phyloP scores from a whole-genome alignment of 2,113 vertebrate species.

The Montifringilla adamsi region DNA sequence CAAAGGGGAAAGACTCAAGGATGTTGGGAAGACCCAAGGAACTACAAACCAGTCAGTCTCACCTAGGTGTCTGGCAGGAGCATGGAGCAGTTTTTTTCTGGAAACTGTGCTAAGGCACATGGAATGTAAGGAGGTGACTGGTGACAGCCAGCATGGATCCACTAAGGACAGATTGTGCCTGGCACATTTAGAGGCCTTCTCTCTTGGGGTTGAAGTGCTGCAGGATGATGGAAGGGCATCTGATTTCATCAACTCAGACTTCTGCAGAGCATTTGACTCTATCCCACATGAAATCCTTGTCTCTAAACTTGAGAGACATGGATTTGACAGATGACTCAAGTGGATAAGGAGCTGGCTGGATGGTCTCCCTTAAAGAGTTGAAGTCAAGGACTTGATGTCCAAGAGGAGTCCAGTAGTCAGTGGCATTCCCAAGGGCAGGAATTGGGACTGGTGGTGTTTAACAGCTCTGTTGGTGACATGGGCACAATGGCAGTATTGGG shows the following conservation, averaged over 20 bases:
- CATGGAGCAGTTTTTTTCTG: not conserved
- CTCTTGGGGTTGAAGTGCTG: not conserved
- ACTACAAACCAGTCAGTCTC: not conserved
- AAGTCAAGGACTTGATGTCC: not conserved
- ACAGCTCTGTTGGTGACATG: not conserved
- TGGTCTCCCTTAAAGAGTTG: not conserved
- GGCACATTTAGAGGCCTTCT: not conserved
- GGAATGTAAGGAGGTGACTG: too few relatives aligned
- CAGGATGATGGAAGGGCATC: too few relatives aligned
- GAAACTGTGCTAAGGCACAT: not conserved
- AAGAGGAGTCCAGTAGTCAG: not conserved
- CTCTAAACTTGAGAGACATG: too few relatives aligned
- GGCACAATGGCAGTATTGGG: too few relatives aligned
- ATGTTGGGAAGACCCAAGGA: not conserved
- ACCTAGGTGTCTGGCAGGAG: not conserved
- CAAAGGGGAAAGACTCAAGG: not conserved
- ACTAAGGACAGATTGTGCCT: not conserved
- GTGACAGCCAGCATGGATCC: not conserved
- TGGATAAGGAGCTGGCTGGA: not conserved
- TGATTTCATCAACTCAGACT: not conserved
- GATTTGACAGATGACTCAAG: not conserved
- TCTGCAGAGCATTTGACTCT: not conserved
- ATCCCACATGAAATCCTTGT: not conserved
- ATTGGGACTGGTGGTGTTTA: not conserved
- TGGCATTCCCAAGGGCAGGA: fast-evolving